Evolutionary conservation across 1,140 invertebrate genomes (phyloP).

Genomic region (Steinernema feltiae): DNA sequence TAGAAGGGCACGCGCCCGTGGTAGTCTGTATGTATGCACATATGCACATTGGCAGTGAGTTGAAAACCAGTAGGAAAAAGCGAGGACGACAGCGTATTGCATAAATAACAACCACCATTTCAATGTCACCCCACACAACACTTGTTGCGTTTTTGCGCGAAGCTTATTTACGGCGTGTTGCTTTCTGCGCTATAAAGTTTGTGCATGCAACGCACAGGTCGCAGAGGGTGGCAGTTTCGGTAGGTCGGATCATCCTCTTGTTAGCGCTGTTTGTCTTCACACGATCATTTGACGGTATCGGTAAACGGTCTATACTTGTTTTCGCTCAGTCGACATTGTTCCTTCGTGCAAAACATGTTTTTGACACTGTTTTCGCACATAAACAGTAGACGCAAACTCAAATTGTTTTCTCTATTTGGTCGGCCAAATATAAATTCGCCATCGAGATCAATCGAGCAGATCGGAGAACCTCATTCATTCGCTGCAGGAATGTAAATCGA

Average conservation of each 20-base stretch:
- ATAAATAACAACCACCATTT: neutral
- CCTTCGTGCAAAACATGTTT: neutral
- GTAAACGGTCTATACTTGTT: neutral
- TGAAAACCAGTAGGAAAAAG: slow-evolving; percentile 6
- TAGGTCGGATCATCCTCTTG: no score
- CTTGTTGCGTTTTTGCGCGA: slow-evolving; percentile 10
- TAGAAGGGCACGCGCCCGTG: neutral
- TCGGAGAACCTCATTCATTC: no score
- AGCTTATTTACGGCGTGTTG: neutral
- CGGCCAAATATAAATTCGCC: neutral
- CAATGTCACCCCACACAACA: neutral
- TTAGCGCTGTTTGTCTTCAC: neutral
- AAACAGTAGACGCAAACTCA: neutral
- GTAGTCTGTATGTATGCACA: neutral
- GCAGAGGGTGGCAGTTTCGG: no score
- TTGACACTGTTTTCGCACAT: slow-evolving; percentile 8
- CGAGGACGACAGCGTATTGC: neutral
- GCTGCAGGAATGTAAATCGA: no score
- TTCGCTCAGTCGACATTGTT: neutral
- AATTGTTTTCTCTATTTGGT: neutral
- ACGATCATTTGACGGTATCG: neutral
- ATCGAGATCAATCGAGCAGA: no score
- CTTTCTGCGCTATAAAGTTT: neutral
- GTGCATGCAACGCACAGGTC: no score
- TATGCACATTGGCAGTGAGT: neutral